These are phyloP conservation scores for Parotocinclus haroldoi DNA, from an alignment of 2,797 vertebrate species.

Conservation along the genomic window DNA sequence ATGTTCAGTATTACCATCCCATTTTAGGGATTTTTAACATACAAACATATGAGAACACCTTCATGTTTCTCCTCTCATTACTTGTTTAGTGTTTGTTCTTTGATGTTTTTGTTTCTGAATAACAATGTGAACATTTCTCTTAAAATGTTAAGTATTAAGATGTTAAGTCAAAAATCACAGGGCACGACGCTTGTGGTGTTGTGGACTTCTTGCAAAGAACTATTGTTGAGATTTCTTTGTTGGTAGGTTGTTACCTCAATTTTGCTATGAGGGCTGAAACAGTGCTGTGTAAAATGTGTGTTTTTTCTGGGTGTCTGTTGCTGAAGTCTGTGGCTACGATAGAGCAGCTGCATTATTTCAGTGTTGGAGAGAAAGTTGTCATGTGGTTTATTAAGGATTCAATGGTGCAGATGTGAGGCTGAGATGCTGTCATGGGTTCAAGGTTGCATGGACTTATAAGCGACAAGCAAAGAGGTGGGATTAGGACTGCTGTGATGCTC, in stretches of 20 bases:
- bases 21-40: constrained; percentile 1
- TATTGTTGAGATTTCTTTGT: no score
- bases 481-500: constrained; percentile 49
- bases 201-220: no score
- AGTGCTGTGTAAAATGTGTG: no score
- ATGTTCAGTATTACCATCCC: constrained; percentile 36
- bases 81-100: background rate
- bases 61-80: background rate
- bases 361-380: constrained; percentile 42
- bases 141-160: no score
- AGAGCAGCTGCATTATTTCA: constrained; percentile 42
- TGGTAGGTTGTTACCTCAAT: no score
- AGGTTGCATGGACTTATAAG: constrained; percentile 51
- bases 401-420: constrained; percentile 43
- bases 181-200: no score
- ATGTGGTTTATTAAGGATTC: constrained; percentile 52
- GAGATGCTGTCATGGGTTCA: constrained; percentile 50
- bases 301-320: background rate
- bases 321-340: no score
- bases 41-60: background rate
- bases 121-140: no score
- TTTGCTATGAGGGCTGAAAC: no score
- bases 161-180: no score
- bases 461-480: constrained; percentile 52
- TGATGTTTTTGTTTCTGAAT: background rate